Evolutionary conservation across 2,888 invertebrate genomes (phyloP).

Genomic region (Lottia gigantea): DNA sequence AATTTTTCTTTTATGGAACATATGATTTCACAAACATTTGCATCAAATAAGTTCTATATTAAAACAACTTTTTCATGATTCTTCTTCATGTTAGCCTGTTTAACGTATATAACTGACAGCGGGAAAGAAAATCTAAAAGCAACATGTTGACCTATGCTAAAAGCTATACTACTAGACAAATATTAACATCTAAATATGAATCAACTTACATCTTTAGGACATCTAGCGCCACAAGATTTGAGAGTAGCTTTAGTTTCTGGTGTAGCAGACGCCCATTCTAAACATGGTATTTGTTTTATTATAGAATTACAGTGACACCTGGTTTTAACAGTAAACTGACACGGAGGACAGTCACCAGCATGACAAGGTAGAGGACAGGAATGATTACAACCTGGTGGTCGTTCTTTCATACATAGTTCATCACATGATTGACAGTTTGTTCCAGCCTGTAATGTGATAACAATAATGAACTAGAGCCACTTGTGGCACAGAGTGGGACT

Average conservation of each 20-base stretch:
- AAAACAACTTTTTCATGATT: no score
- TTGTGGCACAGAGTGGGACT: no score
- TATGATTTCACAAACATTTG: no score
- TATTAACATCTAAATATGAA: no score
- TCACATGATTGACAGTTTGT: slow-evolving; percentile 66
- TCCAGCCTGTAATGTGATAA: slow-evolving; percentile 53
- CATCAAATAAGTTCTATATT: no score
- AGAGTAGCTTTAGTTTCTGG: slow-evolving; percentile 68
- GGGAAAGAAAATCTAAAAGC: no score
- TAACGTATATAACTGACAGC: no score
- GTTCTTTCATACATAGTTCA: slow-evolving; percentile 63
- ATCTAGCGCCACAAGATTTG: slow-evolving; percentile 83
- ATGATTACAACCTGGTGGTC: slow-evolving; percentile 79
- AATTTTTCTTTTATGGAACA: no score
- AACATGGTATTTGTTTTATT: slow-evolving; percentile 80
- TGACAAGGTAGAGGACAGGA: slow-evolving; percentile 75
- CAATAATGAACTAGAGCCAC: no score
- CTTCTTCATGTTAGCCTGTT: no score
- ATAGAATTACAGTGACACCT: slow-evolving; percentile 86
- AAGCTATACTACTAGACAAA: no score
- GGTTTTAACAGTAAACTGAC: slow-evolving; percentile 70
- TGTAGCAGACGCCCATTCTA: slow-evolving; percentile 73
- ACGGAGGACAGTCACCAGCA: slow-evolving; percentile 80
- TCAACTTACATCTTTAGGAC: slow-evolving; percentile 80
- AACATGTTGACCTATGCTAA: no score